Evolutionary conservation across 2,113 vertebrate genomes (phyloP).

Genomic region (Thermophis baileyi): DNA sequence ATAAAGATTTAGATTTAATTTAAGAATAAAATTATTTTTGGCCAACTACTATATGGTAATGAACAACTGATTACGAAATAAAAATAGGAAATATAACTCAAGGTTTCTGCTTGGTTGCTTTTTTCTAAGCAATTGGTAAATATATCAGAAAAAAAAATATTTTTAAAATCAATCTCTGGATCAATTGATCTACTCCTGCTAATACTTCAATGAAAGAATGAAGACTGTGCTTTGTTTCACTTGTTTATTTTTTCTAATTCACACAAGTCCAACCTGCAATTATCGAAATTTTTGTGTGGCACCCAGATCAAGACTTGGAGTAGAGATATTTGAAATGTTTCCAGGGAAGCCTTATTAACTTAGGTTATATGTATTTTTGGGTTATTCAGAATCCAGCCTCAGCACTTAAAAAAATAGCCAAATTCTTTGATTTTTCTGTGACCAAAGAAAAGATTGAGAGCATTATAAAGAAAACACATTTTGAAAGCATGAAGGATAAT

Average conservation of each 20-base stretch:
- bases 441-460: conserved; percentile 10
- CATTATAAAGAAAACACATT: conserved; percentile 1
- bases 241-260: not conserved
- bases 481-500: conserved; percentile 33
- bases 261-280: not conserved
- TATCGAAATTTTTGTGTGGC: not conserved
- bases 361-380: not conserved
- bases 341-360: not conserved
- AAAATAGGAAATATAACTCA: not conserved
- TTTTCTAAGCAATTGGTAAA: not conserved
- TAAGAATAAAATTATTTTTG: not conserved
- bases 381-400: not conserved
- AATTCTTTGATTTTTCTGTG: conserved; percentile 9
- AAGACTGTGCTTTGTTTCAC: not conserved
- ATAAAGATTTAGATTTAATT: not conserved
- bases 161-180: not conserved
- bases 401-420: not conserved
- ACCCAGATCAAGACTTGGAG: not conserved
- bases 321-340: not conserved
- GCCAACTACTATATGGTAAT: not conserved
- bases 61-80: not conserved
- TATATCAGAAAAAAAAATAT: not conserved
- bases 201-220: not conserved
- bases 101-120: not conserved
- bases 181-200: not conserved